These are phyloP conservation scores for Etheostoma nigrum DNA, from an alignment of 2,797 vertebrate genomes.

Conservation along the genomic window DNA sequence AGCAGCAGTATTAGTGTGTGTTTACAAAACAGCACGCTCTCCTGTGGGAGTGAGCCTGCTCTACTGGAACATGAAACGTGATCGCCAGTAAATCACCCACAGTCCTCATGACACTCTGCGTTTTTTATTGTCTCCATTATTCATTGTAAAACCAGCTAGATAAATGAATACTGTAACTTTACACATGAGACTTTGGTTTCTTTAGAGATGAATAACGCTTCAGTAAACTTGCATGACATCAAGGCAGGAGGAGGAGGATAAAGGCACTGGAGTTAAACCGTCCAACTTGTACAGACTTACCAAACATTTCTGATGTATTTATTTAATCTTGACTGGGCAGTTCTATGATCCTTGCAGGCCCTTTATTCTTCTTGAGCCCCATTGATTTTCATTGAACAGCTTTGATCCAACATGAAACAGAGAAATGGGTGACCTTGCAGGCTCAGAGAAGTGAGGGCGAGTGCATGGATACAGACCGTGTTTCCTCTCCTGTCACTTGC, in stretches of 20 bases:
- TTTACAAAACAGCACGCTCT: conserved; percentile 80
- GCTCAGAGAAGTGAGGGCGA: conserved; percentile 30
- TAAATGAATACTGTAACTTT: conserved; percentile 66
- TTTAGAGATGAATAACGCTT: conserved; percentile 54
- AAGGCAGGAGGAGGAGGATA: conserved; percentile 16
- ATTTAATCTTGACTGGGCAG: conserved; percentile 41
- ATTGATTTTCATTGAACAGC: conserved; percentile 62
- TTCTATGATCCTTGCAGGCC: conserved; percentile 32
- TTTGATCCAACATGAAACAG: conserved; percentile 69
- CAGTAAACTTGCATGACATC: conserved; percentile 42
- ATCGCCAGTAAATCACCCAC: conserved; percentile 79
- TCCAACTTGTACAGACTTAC: conserved; percentile 47
- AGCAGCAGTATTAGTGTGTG: conserved; percentile 66
- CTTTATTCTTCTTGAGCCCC: conserved; percentile 48
- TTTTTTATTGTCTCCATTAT: conserved; percentile 74
- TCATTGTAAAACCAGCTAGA: conserved; percentile 67
- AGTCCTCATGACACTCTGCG: conserved; percentile 63
- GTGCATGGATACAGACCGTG: conserved; percentile 25
- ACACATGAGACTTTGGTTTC: conserved; percentile 66
- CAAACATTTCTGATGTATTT: conserved; percentile 32
- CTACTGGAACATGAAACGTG: conserved; percentile 77
- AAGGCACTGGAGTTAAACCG: conserved; percentile 33
- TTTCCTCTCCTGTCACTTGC: conserved; percentile 45
- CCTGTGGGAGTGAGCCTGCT: conserved; percentile 72
- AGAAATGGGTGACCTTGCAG: conserved; percentile 64